Evolutionary conservation across 2,113 vertebrate species (phyloP).

Genomic region (Marcusenius ussheri): DNA sequence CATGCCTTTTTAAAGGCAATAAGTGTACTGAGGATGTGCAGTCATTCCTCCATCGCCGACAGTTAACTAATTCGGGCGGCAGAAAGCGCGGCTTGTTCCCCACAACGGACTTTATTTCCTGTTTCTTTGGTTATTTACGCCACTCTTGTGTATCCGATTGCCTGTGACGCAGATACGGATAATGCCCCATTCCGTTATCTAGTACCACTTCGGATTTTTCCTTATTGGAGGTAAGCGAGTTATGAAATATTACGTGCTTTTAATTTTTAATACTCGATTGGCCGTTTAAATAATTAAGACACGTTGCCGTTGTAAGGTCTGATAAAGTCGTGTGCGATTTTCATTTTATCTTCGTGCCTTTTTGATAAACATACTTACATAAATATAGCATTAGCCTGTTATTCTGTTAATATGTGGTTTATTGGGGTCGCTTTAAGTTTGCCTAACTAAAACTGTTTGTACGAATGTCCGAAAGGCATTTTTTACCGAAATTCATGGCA

Average conservation of each 20-base stretch:
- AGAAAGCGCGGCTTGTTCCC: neutral
- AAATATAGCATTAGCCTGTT: neutral
- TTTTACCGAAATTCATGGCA: neutral
- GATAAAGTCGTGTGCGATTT: neutral
- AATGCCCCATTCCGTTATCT: constrained; percentile 24
- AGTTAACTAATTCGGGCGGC: constrained; percentile 17
- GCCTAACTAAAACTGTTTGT: neutral
- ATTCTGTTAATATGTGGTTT: neutral
- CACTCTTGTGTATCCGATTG: constrained; percentile 7
- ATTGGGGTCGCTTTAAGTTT: neutral
- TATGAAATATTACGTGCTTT: constrained; percentile 11
- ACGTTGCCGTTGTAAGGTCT: neutral
- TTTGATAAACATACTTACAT: neutral
- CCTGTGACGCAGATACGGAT: constrained; percentile 15
- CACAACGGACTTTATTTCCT: constrained; percentile 29
- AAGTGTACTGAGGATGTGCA: constrained; percentile 45
- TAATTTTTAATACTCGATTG: neutral
- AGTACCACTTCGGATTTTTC: constrained; percentile 27
- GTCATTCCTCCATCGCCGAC: constrained; percentile 50
- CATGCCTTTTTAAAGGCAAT: constrained; percentile 51
- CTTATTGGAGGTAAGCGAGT: constrained; percentile 26
- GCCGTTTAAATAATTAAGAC: neutral
- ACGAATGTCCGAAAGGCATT: neutral
- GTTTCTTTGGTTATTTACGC: constrained; percentile 3
- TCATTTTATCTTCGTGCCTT: neutral